Percentiles rank a stretch among this genome's conserved stretches.
Conservation (phyloP, 2,113 vertebrate species). For the Phasianus colchicus region DNA sequence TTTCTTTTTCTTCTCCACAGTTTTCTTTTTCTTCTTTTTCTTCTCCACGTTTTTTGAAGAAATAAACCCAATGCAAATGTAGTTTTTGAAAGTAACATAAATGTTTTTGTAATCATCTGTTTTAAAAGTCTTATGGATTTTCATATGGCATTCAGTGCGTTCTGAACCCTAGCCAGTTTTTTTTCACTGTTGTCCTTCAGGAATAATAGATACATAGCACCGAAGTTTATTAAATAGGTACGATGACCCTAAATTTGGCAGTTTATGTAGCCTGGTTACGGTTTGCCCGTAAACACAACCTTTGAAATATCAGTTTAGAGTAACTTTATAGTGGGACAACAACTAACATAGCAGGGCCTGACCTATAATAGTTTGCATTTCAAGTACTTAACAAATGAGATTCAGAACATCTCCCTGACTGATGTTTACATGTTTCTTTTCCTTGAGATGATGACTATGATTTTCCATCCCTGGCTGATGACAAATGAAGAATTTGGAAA, state of each 20-base stretch:
- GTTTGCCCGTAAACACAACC: conserved; percentile 35
- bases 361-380: conserved; percentile 32
- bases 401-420: conserved; percentile 1
- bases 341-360: conserved; percentile 18
- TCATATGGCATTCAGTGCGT: not conserved
- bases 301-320: conserved; percentile 16
- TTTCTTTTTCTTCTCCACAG: not conserved
- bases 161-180: not conserved
- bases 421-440: conserved; percentile 33
- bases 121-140: not conserved
- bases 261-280: conserved; percentile 19
- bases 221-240: not conserved
- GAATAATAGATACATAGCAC: not conserved
- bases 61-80: not conserved
- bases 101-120: not conserved
- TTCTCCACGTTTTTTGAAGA: not conserved
- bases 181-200: not conserved
- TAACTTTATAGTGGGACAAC: not conserved
- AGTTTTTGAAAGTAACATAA: not conserved
- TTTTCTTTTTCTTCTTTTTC: not conserved
- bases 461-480: conserved; percentile 38
- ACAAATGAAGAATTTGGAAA: conserved; percentile 56
- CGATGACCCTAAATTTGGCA: not conserved
- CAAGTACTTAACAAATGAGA: conserved; percentile 14
- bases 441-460: conserved; percentile 24